Conservation (phyloP, 2,888 invertebrate species). For the Plebejus anna region DNA sequence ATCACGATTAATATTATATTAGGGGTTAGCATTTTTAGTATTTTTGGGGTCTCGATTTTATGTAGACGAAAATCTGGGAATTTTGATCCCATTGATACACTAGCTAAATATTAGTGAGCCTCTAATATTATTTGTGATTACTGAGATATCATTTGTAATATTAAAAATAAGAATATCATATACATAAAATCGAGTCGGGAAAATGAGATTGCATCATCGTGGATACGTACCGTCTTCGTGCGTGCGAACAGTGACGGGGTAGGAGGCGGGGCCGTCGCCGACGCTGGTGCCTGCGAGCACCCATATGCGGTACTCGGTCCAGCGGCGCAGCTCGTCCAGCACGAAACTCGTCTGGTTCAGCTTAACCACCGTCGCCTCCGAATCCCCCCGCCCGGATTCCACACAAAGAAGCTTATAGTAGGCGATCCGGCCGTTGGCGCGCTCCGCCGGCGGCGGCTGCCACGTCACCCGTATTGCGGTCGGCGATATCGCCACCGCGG, state of each 20-base stretch:
- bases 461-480: constrained; percentile 94
- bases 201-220: not conserved
- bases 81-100: not conserved
- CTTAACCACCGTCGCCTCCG: constrained; percentile 89
- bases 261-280: constrained; percentile 96
- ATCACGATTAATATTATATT: constrained; percentile 29
- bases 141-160: not conserved
- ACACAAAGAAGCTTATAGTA: constrained; percentile 97
- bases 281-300: constrained; percentile 97
- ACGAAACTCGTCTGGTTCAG: constrained; percentile 89
- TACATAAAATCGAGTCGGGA: constrained; percentile 34
- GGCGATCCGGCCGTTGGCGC: constrained; percentile 94
- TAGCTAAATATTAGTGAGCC: not conserved
- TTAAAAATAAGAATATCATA: not conserved
- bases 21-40: constrained; percentile 12
- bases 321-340: constrained; percentile 94
- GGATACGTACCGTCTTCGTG: constrained; percentile 98
- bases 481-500: constrained; percentile 92
- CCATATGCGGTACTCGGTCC: constrained; percentile 98
- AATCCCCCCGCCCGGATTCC: constrained; percentile 91
- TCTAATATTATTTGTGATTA: not conserved
- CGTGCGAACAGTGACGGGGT: constrained; percentile 94
- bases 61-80: not conserved
- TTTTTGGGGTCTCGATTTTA: constrained; percentile 33
- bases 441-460: constrained; percentile 94